These are phyloP conservation scores for Monopterus albus DNA, from an alignment of 2,113 vertebrate species.

Conservation along the genomic window DNA sequence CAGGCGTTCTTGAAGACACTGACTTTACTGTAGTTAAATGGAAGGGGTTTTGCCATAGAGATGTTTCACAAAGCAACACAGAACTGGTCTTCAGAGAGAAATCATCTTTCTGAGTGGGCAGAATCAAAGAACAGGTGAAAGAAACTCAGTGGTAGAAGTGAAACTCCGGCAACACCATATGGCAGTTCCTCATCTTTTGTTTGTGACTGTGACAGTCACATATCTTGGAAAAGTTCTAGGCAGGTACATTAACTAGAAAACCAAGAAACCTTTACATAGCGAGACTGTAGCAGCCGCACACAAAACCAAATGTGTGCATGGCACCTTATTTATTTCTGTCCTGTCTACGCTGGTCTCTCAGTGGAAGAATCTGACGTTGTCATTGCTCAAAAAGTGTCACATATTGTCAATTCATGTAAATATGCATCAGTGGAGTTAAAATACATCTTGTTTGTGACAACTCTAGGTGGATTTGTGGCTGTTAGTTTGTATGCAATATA, in stretches of 20 bases:
- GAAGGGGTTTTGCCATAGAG: slow-evolving; percentile 7
- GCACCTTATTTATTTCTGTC: background rate
- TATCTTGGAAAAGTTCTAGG: background rate
- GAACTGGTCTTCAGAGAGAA: background rate
- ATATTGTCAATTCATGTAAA: background rate
- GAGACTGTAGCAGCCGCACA: background rate
- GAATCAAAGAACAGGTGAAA: too few species aligned
- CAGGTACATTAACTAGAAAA: slow-evolving; percentile 13
- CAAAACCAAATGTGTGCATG: background rate
- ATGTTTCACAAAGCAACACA: slow-evolving; percentile 2
- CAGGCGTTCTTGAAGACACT: background rate
- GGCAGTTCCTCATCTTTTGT: background rate
- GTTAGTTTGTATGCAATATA: background rate
- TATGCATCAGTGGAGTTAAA: background rate
- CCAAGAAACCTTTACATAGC: background rate
- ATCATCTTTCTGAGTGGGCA: too few species aligned
- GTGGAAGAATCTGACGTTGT: background rate
- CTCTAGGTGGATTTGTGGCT: background rate
- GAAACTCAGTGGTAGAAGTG: too few species aligned
- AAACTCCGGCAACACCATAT: background rate
- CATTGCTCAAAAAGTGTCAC: background rate
- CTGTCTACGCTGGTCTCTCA: background rate
- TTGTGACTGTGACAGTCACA: background rate
- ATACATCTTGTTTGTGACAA: background rate
- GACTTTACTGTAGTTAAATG: background rate